Percentiles rank a stretch among this genome's conserved stretches.
Conservation (phyloP, 2,113 vertebrate species). For the Corythoichthys intestinalis region DNA sequence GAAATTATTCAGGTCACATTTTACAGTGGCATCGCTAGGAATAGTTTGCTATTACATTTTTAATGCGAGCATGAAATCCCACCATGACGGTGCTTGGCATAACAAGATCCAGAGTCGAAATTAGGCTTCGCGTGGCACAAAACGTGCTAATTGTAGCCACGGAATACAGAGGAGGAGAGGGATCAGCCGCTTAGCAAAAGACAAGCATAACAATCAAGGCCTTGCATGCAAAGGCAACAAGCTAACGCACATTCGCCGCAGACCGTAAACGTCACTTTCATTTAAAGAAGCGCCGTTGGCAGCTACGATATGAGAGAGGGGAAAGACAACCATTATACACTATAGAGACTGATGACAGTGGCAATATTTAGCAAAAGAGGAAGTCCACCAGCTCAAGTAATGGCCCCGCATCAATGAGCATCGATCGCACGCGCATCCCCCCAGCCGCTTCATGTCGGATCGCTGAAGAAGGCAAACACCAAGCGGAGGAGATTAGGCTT, state of each 20-base stretch:
- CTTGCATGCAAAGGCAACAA: background rate
- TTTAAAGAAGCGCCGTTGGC: background rate
- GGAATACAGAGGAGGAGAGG: slow-evolving; percentile 5
- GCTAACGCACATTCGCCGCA: background rate
- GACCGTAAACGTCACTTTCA: background rate
- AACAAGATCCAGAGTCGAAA: slow-evolving; percentile 37
- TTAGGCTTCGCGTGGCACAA: slow-evolving; percentile 20
- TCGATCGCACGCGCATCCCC: slow-evolving; percentile 38
- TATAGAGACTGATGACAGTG: slow-evolving; percentile 23
- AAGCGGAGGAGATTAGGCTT: slow-evolving; percentile 54
- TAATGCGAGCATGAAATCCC: slow-evolving; percentile 50
- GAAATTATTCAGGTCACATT: slow-evolving; percentile 51
- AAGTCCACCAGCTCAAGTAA: slow-evolving; percentile 38
- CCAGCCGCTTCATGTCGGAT: slow-evolving; percentile 27
- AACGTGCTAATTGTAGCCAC: background rate
- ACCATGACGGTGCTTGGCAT: slow-evolving; percentile 22
- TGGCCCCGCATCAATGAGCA: slow-evolving; percentile 47
- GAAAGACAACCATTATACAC: slow-evolving; percentile 24
- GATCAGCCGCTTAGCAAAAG: slow-evolving; percentile 1
- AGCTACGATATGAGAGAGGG: slow-evolving; percentile 5
- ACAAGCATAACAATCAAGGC: background rate
- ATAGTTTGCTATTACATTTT: slow-evolving; percentile 53
- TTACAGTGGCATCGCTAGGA: slow-evolving; percentile 37
- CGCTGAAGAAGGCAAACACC: slow-evolving; percentile 31
- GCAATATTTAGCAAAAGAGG: slow-evolving; percentile 29